Percentiles rank a stretch among this genome's conserved stretches.
These are phyloP conservation scores for Leucophenga varia DNA, from an alignment of 1,140 invertebrate species.

Conservation along the genomic window DNA sequence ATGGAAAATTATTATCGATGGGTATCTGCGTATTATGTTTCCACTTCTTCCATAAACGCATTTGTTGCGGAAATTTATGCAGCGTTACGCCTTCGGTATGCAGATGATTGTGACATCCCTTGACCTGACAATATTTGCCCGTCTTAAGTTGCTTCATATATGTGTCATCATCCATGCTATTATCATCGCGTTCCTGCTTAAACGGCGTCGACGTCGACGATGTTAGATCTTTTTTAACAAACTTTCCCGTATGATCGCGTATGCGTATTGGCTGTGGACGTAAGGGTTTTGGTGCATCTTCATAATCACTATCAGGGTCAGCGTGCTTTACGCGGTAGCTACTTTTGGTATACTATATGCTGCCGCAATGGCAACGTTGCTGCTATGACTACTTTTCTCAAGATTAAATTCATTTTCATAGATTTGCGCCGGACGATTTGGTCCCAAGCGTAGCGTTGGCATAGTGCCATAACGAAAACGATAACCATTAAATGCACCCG, in stretches of 20 bases:
- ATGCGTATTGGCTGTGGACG: no score
- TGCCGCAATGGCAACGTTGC: no score
- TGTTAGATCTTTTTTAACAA: no score
- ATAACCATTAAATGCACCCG: conserved; percentile 29
- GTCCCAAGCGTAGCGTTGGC: conserved; percentile 33
- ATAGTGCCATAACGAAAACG: conserved; percentile 31
- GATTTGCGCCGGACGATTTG: conserved; percentile 17
- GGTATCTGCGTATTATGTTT: conserved; percentile 43
- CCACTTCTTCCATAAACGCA: conserved; percentile 39
- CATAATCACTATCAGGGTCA: no score
- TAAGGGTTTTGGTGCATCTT: no score
- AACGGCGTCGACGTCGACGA: no score
- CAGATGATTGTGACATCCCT: conserved; percentile 34
- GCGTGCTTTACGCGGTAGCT: no score
- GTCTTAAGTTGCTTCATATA: conserved; percentile 33
- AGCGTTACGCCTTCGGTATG: conserved; percentile 35
- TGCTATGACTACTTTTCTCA: no score
- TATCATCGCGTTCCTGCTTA: no score
- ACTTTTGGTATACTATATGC: no score
- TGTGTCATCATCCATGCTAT: no score
- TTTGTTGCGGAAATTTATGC: conserved; percentile 37
- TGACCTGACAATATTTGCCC: conserved; percentile 39
- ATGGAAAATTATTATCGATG: conserved; percentile 30
- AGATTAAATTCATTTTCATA: conserved; percentile 30
- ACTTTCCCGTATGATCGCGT: no score